Evolutionary conservation across 35 echinoderm and acorn worm genomes (phyloP).

Genomic region (Ptychodera flava): DNA sequence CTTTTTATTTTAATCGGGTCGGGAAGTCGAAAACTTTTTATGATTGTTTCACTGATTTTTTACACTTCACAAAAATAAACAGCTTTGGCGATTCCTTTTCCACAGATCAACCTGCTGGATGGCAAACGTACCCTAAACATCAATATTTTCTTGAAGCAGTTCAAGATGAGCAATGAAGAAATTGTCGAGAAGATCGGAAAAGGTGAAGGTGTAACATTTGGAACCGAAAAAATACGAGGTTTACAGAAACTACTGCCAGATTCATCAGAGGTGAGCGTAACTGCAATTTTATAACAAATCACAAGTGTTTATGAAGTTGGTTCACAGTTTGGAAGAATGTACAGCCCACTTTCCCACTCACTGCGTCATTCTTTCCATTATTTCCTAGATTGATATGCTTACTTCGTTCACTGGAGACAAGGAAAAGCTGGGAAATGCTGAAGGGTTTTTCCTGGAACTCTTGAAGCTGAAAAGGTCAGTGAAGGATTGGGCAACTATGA

Average conservation of each 20-base stretch:
- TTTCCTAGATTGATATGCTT: constrained; percentile 70
- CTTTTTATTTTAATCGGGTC: too few relatives aligned
- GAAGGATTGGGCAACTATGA: neutral
- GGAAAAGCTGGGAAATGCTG: constrained; percentile 59
- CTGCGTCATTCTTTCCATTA: constrained; percentile 13
- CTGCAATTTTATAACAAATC: neutral
- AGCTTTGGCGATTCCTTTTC: too few relatives aligned
- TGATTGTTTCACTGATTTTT: too few relatives aligned
- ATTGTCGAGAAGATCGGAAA: constrained; percentile 46
- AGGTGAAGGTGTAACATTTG: constrained; percentile 52
- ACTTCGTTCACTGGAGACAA: constrained; percentile 62
- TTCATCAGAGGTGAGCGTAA: constrained; percentile 67
- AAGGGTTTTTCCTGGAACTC: constrained; percentile 61
- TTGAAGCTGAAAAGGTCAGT: constrained; percentile 71
- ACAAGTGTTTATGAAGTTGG: neutral
- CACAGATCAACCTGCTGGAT: constrained; percentile 85
- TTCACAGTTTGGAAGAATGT: neutral
- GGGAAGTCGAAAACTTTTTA: too few relatives aligned
- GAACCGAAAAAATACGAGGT: constrained; percentile 64
- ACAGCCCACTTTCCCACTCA: neutral
- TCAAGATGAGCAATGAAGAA: constrained; percentile 64
- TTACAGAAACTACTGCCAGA: constrained; percentile 66
- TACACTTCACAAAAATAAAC: too few relatives aligned
- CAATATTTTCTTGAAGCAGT: constrained; percentile 96
- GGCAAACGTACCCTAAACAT: constrained; percentile 83